Evolutionary conservation across 2,113 vertebrate genomes (phyloP).

Genomic region (Scomber colias): DNA sequence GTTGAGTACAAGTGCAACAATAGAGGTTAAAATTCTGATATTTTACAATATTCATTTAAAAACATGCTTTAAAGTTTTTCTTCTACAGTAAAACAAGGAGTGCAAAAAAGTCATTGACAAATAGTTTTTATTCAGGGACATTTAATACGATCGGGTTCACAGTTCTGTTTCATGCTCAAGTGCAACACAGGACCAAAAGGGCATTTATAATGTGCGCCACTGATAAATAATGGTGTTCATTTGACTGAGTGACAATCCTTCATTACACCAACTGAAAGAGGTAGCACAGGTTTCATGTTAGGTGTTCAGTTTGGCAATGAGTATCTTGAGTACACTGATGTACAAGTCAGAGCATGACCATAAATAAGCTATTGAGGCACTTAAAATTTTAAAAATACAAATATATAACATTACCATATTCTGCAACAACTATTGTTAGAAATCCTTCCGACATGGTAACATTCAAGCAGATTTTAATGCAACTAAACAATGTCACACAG

Average conservation of each 20-base stretch:
- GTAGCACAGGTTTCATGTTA: background rate
- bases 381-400: background rate
- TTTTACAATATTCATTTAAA: no score
- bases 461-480: background rate
- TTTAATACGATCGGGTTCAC: conserved; percentile 9
- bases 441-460: background rate
- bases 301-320: background rate
- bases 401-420: background rate
- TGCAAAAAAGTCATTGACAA: background rate
- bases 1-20: background rate
- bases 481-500: background rate
- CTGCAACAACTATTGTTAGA: background rate
- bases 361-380: background rate
- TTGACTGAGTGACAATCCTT: conserved; percentile 16
- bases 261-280: conserved; percentile 28
- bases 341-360: background rate
- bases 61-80: background rate
- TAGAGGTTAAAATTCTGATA: background rate
- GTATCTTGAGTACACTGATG: background rate
- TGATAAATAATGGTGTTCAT: conserved; percentile 16
- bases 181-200: background rate
- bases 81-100: background rate
- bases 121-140: conserved; percentile 9
- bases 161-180: conserved; percentile 20
- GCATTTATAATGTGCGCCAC: background rate